Conservation (phyloP, 2,888 invertebrate species). For the Noctua comes region DNA sequence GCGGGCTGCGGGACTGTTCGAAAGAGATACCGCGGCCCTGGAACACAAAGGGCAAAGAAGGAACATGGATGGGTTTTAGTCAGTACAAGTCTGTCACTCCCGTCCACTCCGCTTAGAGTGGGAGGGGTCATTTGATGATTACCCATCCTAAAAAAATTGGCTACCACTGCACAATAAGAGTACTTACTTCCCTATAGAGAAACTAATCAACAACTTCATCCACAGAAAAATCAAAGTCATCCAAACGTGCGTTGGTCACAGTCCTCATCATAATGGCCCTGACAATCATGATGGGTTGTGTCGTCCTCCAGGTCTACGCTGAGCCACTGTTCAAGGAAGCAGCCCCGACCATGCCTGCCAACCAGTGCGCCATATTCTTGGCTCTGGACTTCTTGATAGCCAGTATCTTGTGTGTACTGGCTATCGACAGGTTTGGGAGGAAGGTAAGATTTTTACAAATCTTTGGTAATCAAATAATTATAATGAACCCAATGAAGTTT, state of each 20-base stretch:
- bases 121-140: no score
- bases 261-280: slow-evolving; percentile 76
- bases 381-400: slow-evolving; percentile 80
- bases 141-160: no score
- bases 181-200: background rate
- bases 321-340: slow-evolving; percentile 84
- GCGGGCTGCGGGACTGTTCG: no score
- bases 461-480: no score
- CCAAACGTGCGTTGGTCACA: slow-evolving; percentile 71
- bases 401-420: slow-evolving; percentile 74
- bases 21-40: no score
- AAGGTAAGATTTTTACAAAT: slow-evolving; percentile 73
- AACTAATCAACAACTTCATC: background rate
- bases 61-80: no score
- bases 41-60: no score
- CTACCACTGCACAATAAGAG: background rate
- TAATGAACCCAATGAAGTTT: no score
- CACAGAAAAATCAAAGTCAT: slow-evolving; percentile 77
- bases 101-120: no score
- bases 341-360: slow-evolving; percentile 82
- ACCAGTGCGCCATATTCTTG: slow-evolving; percentile 81
- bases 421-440: slow-evolving; percentile 82
- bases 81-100: no score
- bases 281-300: slow-evolving; percentile 83
- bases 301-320: slow-evolving; percentile 84